phyloP scores from a whole-genome alignment of 2,888 invertebrate genomes.

The Achlya flavicornis region DNA sequence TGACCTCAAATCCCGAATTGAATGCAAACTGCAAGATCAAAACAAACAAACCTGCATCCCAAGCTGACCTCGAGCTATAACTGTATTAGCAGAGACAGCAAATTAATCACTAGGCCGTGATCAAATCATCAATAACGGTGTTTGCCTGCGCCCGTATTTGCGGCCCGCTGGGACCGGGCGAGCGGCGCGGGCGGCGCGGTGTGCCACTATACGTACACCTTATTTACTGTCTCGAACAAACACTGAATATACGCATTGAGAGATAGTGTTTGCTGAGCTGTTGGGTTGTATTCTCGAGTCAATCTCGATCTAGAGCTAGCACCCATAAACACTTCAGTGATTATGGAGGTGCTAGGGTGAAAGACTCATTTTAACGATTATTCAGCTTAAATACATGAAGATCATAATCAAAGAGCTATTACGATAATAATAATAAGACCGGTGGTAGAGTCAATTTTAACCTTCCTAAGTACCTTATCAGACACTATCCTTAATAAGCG shows the following conservation, averaged over 20 bases:
- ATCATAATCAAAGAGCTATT: too few species aligned
- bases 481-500: too few species aligned
- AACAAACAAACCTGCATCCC: background rate
- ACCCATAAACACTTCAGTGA: too few species aligned
- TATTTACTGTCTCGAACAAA: constrained; percentile 23
- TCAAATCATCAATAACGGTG: constrained; percentile 39
- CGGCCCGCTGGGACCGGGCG: constrained; percentile 14
- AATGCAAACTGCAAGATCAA: constrained; percentile 3
- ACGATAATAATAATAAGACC: too few species aligned
- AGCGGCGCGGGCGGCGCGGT: background rate
- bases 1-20: background rate
- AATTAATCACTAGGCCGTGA: constrained; percentile 20
- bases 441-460: too few species aligned
- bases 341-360: too few species aligned
- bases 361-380: too few species aligned
- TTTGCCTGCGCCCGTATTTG: constrained; percentile 37
- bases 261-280: background rate
- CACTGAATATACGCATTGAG: background rate
- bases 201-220: constrained; percentile 2
- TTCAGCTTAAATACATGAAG: too few species aligned
- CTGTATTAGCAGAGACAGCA: constrained; percentile 5
- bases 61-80: constrained; percentile 1
- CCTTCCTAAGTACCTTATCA: too few species aligned
- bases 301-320: background rate
- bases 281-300: background rate